Conservation (phyloP, 2,113 vertebrate genomes). For the Plotosus lineatus region DNA sequence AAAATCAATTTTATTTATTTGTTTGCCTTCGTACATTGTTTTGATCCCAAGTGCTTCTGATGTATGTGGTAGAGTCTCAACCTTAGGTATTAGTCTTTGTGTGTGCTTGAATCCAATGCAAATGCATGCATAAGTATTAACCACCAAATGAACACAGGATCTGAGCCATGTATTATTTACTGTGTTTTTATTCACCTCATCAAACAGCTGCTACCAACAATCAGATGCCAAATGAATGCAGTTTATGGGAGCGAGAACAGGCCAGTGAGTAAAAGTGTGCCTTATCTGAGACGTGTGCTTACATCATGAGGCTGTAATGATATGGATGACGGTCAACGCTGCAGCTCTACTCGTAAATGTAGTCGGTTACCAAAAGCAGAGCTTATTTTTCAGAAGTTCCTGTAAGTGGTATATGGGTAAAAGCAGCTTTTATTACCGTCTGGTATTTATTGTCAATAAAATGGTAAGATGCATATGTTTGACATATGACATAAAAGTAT, state of each 20-base stretch:
- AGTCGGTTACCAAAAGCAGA: not conserved
- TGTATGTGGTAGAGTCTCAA: constrained; percentile 32
- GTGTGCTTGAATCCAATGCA: not conserved
- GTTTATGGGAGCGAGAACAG: constrained; percentile 48
- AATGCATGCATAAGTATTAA: constrained; percentile 20
- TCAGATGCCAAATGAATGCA: constrained; percentile 54
- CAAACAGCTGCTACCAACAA: constrained; percentile 59
- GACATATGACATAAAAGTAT: too few relatives aligned
- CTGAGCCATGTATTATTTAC: constrained; percentile 63
- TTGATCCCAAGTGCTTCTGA: constrained; percentile 29
- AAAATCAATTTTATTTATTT: constrained; percentile 3
- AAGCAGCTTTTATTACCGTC: not conserved
- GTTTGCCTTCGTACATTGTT: constrained; percentile 30
- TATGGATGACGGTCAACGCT: not conserved
- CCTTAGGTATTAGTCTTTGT: constrained; percentile 1
- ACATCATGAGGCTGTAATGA: constrained; percentile 46
- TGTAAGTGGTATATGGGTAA: not conserved
- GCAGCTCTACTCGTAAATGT: not conserved
- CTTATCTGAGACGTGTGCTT: constrained; percentile 47
- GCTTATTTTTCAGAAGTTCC: not conserved
- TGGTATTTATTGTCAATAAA: not conserved
- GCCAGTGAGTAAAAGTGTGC: constrained; percentile 44
- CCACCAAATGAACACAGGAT: constrained; percentile 53
- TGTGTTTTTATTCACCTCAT: constrained; percentile 63
- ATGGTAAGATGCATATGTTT: not conserved